phyloP scores from a whole-genome alignment of 2,888 invertebrate genomes.

The Tetranychus truncatus region DNA sequence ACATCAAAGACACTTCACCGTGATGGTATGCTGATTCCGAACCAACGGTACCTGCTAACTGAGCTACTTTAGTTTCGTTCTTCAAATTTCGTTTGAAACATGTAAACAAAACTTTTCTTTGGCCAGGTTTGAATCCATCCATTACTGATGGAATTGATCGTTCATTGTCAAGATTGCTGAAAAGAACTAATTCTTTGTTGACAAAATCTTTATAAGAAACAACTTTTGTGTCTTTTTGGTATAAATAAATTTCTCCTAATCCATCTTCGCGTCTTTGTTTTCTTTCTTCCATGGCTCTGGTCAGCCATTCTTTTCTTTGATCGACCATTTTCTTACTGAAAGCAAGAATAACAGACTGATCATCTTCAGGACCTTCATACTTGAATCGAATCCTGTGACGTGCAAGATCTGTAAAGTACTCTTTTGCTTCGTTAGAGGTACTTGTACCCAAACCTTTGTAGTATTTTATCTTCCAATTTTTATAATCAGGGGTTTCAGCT shows the following conservation, averaged over 20 bases:
- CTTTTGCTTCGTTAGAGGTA: conserved; percentile 91
- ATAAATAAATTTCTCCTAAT: conserved; percentile 68
- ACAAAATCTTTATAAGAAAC: conserved; percentile 77
- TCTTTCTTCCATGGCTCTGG: conserved; percentile 80
- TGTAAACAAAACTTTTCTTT: conserved; percentile 81
- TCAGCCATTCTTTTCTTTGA: conserved; percentile 90
- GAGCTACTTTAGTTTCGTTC: conserved; percentile 86
- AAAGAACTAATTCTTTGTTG: conserved; percentile 82
- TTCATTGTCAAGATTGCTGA: conserved; percentile 85
- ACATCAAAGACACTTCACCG: conserved; percentile 78
- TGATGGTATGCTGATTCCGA: conserved; percentile 97
- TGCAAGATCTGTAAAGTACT: conserved; percentile 89
- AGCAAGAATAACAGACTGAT: conserved; percentile 63
- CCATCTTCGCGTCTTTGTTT: conserved; percentile 65
- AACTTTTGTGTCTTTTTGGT: conserved; percentile 64
- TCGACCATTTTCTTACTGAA: conserved; percentile 88
- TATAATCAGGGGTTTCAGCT: conserved; percentile 62
- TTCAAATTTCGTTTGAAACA: conserved; percentile 92
- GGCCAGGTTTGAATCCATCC: conserved; percentile 87
- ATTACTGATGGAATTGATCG: conserved; percentile 59
- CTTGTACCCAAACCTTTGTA: conserved; percentile 99
- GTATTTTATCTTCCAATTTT: conserved; percentile 87
- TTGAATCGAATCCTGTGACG: conserved; percentile 75
- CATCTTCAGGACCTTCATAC: conserved; percentile 69
- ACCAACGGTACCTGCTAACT: conserved; percentile 88